Evolutionary conservation across 2,797 vertebrate genomes (phyloP).

Genomic region (Liasis olivaceus): DNA sequence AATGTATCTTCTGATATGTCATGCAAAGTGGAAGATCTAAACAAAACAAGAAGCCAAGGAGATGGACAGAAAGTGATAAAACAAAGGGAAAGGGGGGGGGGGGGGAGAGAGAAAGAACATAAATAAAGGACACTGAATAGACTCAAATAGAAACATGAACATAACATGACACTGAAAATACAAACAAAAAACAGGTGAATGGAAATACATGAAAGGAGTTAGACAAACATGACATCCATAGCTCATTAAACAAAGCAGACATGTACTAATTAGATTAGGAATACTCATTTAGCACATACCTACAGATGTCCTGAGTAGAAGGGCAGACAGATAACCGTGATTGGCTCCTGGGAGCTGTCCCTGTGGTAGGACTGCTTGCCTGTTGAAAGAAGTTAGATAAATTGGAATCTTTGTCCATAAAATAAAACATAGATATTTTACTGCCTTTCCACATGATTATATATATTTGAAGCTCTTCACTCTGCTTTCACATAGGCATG

Average conservation of each 20-base stretch:
- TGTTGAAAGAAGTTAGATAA: slow-evolving; percentile 82
- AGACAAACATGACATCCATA: slow-evolving; percentile 61
- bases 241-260: slow-evolving; percentile 27
- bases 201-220: slow-evolving; percentile 36
- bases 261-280: background rate
- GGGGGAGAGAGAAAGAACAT: slow-evolving; percentile 52
- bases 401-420: slow-evolving; percentile 78
- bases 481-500: slow-evolving; percentile 35
- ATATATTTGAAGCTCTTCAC: slow-evolving; percentile 66
- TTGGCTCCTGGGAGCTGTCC: slow-evolving; percentile 78
- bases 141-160: slow-evolving; percentile 54
- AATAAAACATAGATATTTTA: slow-evolving; percentile 79
- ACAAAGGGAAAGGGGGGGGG: slow-evolving; percentile 39
- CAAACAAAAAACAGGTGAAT: slow-evolving; percentile 45
- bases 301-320: slow-evolving; percentile 94
- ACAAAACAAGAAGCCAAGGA: slow-evolving; percentile 70
- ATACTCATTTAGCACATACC: slow-evolving; percentile 76
- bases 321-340: slow-evolving; percentile 85
- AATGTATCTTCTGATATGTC: slow-evolving; percentile 81
- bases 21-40: slow-evolving; percentile 80
- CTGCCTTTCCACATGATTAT: slow-evolving; percentile 77
- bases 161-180: slow-evolving; percentile 38
- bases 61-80: slow-evolving; percentile 72
- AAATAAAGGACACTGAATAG: slow-evolving; percentile 65
- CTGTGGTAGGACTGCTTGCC: slow-evolving; percentile 90